These are phyloP conservation scores for Myocastor coypus DNA, from an alignment of 2,113 vertebrate species.

Conservation along the genomic window DNA sequence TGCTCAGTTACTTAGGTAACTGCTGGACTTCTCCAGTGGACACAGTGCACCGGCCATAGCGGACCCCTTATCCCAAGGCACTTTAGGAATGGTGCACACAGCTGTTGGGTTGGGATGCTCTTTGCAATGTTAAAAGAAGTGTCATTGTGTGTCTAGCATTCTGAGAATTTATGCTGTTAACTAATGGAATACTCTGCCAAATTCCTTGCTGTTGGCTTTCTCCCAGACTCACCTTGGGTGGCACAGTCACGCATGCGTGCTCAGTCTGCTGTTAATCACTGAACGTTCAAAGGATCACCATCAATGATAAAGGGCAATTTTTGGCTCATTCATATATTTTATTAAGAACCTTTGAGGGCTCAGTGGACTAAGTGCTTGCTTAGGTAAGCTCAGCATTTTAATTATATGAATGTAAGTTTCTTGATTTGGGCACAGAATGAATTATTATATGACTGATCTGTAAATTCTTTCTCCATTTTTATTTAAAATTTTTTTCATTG, in stretches of 20 bases:
- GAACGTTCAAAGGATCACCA: neutral
- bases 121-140: neutral
- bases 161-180: neutral
- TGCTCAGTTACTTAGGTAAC: too few species aligned
- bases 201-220: neutral
- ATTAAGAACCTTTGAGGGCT: neutral
- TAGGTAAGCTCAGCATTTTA: too few species aligned
- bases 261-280: neutral
- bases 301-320: neutral
- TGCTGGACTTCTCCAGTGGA: too few species aligned
- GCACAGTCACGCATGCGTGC: neutral
- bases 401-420: too few species aligned
- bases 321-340: neutral
- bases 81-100: neutral
- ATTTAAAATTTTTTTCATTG: too few species aligned
- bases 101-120: neutral
- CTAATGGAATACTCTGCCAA: neutral
- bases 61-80: neutral
- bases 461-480: too few species aligned
- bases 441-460: too few species aligned
- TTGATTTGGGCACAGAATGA: too few species aligned
- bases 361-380: too few species aligned
- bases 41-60: too few species aligned
- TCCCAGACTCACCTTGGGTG: too few species aligned
- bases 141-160: neutral